phyloP scores from a whole-genome alignment of 2,113 vertebrate species.

The Cettia cetti region DNA sequence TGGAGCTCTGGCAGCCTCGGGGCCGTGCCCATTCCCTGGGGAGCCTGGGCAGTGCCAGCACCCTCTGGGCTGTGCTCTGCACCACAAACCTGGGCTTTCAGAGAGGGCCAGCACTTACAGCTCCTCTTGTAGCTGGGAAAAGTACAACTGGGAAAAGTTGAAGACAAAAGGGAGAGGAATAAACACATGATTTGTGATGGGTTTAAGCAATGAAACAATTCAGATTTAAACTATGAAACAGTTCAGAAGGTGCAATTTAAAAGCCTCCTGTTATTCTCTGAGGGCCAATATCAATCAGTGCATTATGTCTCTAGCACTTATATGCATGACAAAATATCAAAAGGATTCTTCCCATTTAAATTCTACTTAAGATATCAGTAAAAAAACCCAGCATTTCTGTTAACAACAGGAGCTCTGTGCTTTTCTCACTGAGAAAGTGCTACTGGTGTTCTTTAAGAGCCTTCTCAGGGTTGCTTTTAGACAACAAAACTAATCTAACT shows the following conservation, averaged over 20 bases:
- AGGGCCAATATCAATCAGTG: background rate
- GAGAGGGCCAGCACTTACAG: background rate
- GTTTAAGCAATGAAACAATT: background rate
- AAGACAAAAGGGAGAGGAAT: background rate
- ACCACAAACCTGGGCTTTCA: background rate
- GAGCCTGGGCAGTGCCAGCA: background rate
- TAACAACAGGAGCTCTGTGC: background rate
- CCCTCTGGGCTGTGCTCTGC: background rate
- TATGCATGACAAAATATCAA: background rate
- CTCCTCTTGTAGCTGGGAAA: no score
- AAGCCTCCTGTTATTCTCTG: background rate
- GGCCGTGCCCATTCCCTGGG: background rate
- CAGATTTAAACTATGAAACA: background rate
- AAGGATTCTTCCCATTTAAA: background rate
- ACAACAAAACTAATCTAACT: background rate
- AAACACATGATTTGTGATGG: background rate
- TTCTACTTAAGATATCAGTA: background rate
- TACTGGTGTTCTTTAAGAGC: background rate
- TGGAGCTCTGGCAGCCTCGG: background rate
- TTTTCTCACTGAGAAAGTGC: background rate
- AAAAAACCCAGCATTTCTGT: background rate
- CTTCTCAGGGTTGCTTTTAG: background rate
- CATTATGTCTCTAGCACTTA: background rate
- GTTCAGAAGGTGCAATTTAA: background rate
- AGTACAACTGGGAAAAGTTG: background rate